phyloP scores from a whole-genome alignment of 2,797 vertebrate genomes.

The Hyperoplus immaculatus region DNA sequence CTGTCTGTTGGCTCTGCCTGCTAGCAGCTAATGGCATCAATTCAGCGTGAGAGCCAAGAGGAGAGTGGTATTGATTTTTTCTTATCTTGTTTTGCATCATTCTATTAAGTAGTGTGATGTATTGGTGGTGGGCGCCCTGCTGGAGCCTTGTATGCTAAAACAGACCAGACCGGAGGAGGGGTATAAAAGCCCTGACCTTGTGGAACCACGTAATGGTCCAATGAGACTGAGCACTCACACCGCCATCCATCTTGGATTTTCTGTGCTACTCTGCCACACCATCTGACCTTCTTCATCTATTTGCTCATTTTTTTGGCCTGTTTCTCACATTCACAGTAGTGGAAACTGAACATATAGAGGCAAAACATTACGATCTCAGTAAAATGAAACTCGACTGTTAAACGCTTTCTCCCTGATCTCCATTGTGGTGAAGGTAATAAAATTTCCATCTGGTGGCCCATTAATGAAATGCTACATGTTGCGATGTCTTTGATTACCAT shows the following conservation, averaged over 20 bases:
- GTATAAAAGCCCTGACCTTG: constrained; percentile 29
- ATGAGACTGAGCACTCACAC: constrained; percentile 22
- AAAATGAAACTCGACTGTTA: neutral
- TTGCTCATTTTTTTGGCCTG: neutral
- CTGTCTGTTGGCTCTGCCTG: constrained; percentile 19
- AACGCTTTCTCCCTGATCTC: neutral
- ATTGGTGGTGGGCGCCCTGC: constrained; percentile 33
- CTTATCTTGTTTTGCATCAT: constrained; percentile 55
- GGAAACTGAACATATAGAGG: neutral
- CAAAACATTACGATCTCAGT: neutral
- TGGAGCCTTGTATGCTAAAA: constrained; percentile 46
- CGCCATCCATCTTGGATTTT: neutral
- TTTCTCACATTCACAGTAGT: neutral
- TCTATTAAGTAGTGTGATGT: constrained; percentile 39
- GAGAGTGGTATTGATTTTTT: constrained; percentile 71
- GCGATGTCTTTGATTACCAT: neutral
- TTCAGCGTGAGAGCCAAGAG: constrained; percentile 44
- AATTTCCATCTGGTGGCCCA: constrained; percentile 19
- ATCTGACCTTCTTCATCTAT: neutral
- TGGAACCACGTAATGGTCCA: constrained; percentile 12
- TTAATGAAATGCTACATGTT: constrained; percentile 28
- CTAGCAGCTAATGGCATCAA: constrained; percentile 60
- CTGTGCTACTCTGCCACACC: neutral
- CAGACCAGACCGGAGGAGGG: neutral
- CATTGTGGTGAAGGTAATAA: neutral